phyloP scores from a whole-genome alignment of 2,797 vertebrate species.

The Phalanger gymnotis region DNA sequence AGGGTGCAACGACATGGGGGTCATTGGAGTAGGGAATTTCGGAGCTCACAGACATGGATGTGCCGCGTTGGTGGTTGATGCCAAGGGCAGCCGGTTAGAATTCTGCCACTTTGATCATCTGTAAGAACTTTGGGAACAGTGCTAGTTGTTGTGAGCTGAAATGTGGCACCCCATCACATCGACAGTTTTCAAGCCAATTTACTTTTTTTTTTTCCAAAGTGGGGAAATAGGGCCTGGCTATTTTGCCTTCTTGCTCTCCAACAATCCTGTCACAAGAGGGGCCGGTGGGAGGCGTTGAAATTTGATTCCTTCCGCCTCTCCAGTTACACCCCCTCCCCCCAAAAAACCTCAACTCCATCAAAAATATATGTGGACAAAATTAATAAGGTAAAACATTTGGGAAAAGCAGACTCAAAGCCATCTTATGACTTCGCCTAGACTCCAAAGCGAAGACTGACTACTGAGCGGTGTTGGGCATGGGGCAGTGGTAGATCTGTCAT shows the following conservation, averaged over 20 bases:
- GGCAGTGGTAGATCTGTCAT: not conserved
- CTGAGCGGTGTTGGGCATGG: not conserved
- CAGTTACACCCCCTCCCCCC: not conserved
- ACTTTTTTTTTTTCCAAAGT: too few relatives aligned
- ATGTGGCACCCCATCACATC: too few relatives aligned
- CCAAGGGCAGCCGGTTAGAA: too few relatives aligned
- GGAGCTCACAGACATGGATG: too few relatives aligned
- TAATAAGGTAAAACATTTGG: not conserved
- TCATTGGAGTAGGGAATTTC: too few relatives aligned
- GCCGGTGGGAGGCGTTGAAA: not conserved
- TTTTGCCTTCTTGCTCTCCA: not conserved
- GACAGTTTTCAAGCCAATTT: too few relatives aligned
- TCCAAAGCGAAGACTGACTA: not conserved
- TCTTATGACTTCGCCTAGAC: not conserved
- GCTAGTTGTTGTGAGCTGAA: not conserved
- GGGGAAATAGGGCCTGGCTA: too few relatives aligned
- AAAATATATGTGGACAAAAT: not conserved
- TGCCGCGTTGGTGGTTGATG: too few relatives aligned
- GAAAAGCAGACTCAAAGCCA: not conserved
- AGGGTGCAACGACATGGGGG: too few relatives aligned
- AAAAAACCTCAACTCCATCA: not conserved
- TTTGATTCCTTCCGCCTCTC: slow-evolving; percentile 9
- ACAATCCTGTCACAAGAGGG: not conserved
- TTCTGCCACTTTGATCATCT: too few relatives aligned
- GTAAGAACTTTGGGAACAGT: not conserved